Base-by-base conservation (phyloP, 2,797 vertebrate species). In the Staurois parvus region DNA sequence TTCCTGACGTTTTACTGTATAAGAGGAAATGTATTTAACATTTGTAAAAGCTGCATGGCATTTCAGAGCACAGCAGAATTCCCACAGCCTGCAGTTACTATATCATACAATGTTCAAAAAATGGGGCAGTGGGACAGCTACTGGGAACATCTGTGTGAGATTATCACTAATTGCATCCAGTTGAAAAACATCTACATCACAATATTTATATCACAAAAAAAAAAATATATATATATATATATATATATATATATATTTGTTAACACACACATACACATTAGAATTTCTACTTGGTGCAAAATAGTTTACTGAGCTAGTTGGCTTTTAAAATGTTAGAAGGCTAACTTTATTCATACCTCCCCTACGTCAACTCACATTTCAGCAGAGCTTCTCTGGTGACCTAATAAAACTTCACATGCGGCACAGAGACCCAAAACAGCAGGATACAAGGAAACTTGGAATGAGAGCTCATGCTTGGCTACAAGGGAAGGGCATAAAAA, bases 131-230 rank as follows among this genome's bases (percentile, higher is more conserved):
- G 42, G 21, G 15, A 28, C 11, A 72, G 59, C 26, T 78, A 45
- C 48, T 42, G 56, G 26, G 37, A 48, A 72, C 83, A 78, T 84
- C 74, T 84, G 76, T 32, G 72, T 78, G 21, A 42, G 42, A 48
- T 84, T 67, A 73, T 26, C 4, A 64, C 67, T 73, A 72, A 84
- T 64, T 37, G 66, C 0, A 34, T 48, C 34, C 52, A 72, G 76
- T 34, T 34, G 26, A 13, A 78, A 62, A 64, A 7, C 19, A 59
- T 59, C 21, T 59, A 59, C 9, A 59, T 21, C 52, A 40, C 29
- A 78, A 62, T 76, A n/a, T 17, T n/a, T n/a, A n/a, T n/a, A n/a
- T n/a, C n/a, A n/a, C n/a, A n/a, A n/a, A n/a, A n/a, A n/a, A n/a
- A n/a, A n/a, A n/a, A n/a, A n/a, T n/a, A n/a, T n/a, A n/a, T n/a